Evolutionary conservation across 2,888 invertebrate species (phyloP).

Genomic region (Odontomyia ornata): DNA sequence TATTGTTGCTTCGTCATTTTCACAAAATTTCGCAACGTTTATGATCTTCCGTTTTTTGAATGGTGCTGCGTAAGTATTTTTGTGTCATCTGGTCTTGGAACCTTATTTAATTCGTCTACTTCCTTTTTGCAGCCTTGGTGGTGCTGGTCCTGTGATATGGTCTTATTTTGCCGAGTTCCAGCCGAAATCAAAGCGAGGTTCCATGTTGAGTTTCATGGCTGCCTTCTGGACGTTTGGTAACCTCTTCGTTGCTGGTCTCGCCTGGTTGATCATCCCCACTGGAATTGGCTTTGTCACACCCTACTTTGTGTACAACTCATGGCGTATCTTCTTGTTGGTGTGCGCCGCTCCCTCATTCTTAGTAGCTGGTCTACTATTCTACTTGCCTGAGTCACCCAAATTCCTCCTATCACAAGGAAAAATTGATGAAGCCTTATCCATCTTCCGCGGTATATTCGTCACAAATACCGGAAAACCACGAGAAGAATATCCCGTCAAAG

Average conservation of each 20-base stretch:
- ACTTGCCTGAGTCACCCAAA: constrained; percentile 91
- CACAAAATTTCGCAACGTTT: constrained; percentile 87
- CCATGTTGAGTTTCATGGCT: constrained; percentile 93
- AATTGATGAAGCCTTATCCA: constrained; percentile 81
- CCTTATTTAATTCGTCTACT: constrained; percentile 6
- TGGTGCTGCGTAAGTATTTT: constrained; percentile 86
- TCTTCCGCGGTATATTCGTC: constrained; percentile 82
- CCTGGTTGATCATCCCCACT: constrained; percentile 78
- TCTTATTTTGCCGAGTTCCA: constrained; percentile 96
- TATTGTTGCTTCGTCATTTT: constrained; percentile 90
- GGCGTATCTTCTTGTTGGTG: constrained; percentile 89
- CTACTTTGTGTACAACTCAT: constrained; percentile 85
- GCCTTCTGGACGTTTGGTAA: constrained; percentile 96
- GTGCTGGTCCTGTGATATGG: constrained; percentile 86
- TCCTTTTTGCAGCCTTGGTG: constrained; percentile 58
- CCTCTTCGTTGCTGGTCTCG: constrained; percentile 86
- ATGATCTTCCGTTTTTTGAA: constrained; percentile 91
- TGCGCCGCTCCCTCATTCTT: constrained; percentile 90
- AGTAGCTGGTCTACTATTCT: constrained; percentile 82
- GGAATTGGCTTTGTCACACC: constrained; percentile 74
- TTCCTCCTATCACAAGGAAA: constrained; percentile 83
- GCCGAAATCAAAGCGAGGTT: constrained; percentile 87
- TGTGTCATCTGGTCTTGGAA: constrained; percentile 9
- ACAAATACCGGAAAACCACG: constrained; percentile 81
- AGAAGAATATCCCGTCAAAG: constrained; percentile 80